Conservation (phyloP, 2,888 invertebrate genomes). For the Orthonevra nobilis region DNA sequence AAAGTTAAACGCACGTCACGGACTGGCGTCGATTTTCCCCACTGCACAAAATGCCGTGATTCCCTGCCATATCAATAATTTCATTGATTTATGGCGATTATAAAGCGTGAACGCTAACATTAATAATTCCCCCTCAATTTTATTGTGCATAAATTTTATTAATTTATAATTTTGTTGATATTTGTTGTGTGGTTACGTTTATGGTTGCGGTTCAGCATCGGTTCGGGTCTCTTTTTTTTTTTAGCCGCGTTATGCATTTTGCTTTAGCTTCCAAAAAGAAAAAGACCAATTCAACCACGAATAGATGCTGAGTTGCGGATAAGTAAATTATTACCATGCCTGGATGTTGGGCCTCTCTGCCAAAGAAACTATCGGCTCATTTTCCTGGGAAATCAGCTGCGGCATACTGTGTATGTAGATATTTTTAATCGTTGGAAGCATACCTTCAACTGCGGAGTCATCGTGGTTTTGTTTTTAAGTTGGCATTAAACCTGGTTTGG, state of each 20-base stretch:
- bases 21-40: constrained; percentile 57
- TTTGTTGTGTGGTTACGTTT: constrained; percentile 70
- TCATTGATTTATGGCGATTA: constrained; percentile 80
- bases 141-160: constrained; percentile 81
- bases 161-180: constrained; percentile 81
- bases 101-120: constrained; percentile 81
- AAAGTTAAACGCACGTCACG: constrained; percentile 54
- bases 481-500: constrained; percentile 74
- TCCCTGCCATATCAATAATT: constrained; percentile 75
- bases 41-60: constrained; percentile 73
- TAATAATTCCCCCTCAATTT: constrained; percentile 81
- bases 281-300: constrained; percentile 42
- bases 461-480: constrained; percentile 43
- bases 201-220: constrained; percentile 14
- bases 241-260: constrained; percentile 27
- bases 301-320: constrained; percentile 69
- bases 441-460: constrained; percentile 40
- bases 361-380: constrained; percentile 60
- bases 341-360: constrained; percentile 59
- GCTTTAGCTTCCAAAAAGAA: constrained; percentile 25
- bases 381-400: constrained; percentile 66
- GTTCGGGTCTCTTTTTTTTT: constrained; percentile 27
- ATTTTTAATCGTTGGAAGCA: constrained; percentile 59
- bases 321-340: constrained; percentile 71
- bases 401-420: constrained; percentile 23